A percentile compares a stretch with the other conserved stretches of the same genome.
These are phyloP conservation scores for Acinonyx jubatus DNA, from an alignment of 2,113 vertebrate species.

Conservation along the genomic window DNA sequence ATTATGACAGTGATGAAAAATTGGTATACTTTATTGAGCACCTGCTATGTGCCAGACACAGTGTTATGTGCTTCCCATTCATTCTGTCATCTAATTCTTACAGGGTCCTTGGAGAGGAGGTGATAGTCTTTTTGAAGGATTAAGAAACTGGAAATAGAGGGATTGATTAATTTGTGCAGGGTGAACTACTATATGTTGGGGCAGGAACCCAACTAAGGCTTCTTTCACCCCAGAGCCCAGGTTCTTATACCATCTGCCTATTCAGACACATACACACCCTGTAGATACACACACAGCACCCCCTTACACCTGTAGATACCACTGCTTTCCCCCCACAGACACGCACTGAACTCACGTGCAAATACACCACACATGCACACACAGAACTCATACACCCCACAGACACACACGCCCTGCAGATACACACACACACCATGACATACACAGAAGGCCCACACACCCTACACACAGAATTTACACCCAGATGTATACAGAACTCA, in stretches of 20 bases:
- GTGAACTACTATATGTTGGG: background rate
- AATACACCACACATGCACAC: background rate
- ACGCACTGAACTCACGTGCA: background rate
- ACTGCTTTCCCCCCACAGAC: background rate
- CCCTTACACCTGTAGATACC: too few relatives aligned
- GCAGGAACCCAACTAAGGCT: background rate
- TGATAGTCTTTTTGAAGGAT: background rate
- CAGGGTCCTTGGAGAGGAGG: background rate
- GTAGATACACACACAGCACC: background rate
- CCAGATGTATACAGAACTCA: background rate
- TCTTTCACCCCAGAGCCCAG: background rate
- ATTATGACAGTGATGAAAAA: background rate
- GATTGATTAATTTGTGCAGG: background rate
- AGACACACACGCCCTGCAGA: background rate
- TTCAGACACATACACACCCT: background rate
- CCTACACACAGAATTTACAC: background rate
- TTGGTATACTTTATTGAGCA: background rate
- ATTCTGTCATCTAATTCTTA: background rate
- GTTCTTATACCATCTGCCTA: background rate
- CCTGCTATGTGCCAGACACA: background rate
- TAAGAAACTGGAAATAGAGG: background rate
- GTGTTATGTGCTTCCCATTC: background rate
- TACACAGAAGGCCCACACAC: background rate
- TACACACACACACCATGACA: background rate
- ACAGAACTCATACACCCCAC: background rate